Evolutionary conservation across 2,797 vertebrate species (phyloP).

Genomic region (Cryptoprocta ferox): DNA sequence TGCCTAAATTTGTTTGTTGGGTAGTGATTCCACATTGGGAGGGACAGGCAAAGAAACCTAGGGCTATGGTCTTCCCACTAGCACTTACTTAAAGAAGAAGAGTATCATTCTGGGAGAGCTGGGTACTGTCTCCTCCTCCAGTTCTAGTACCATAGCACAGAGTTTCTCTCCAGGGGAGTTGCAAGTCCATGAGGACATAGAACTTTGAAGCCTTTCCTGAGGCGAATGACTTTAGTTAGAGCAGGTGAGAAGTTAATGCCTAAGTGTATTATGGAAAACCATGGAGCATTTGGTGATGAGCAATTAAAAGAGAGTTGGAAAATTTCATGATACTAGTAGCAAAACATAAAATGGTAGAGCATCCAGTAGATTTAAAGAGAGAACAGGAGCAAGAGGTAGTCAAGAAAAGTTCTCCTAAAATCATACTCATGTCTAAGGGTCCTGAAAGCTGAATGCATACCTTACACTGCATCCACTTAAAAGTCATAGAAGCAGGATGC

Average conservation of each 20-base stretch:
- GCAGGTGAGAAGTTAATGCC: not conserved
- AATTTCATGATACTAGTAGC: not conserved
- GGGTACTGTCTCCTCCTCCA: not conserved
- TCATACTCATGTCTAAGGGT: not conserved
- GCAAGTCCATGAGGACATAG: not conserved
- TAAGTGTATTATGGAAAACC: not conserved
- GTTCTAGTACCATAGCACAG: not conserved
- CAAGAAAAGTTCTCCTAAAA: not conserved
- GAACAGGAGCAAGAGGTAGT: not conserved
- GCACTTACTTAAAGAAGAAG: not conserved
- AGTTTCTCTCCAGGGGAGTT: not conserved
- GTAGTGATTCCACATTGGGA: not conserved
- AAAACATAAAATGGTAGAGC: not conserved
- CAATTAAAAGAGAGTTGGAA: not conserved
- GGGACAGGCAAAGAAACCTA: not conserved
- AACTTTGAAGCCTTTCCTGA: not conserved
- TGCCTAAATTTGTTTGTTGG: not conserved
- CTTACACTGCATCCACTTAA: not conserved
- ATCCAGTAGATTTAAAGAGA: not conserved
- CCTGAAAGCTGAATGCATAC: not conserved
- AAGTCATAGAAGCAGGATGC: not conserved
- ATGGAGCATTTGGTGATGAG: not conserved
- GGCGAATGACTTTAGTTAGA: not conserved
- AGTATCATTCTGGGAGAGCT: too few relatives aligned
- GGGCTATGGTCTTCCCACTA: not conserved